Percentiles rank a stretch among this genome's conserved stretches.
Conservation (phyloP, 2,888 invertebrate genomes). For the Clitarchus hookeri region DNA sequence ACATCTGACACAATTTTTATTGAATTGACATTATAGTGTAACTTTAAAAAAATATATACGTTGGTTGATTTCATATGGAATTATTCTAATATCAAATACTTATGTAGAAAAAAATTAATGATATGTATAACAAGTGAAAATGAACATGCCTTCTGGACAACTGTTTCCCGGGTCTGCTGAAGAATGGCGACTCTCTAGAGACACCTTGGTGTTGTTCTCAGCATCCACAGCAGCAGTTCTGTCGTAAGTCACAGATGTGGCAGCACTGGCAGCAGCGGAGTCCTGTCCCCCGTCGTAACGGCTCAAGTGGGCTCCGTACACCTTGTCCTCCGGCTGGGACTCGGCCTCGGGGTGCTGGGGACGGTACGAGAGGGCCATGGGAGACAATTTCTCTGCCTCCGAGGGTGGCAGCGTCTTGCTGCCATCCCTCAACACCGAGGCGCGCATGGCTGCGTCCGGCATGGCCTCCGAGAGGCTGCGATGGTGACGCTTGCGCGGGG, state of each 20-base stretch:
- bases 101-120: too few species aligned
- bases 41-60: too few species aligned
- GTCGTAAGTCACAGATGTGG: conserved; percentile 54
- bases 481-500: conserved; percentile 59
- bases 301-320: conserved; percentile 31
- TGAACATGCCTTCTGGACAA: conserved; percentile 57
- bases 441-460: conserved; percentile 59
- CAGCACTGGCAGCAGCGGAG: conserved; percentile 51
- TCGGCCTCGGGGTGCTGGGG: conserved; percentile 51
- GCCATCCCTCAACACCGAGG: conserved; percentile 69
- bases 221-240: conserved; percentile 52
- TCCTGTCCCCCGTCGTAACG: conserved; percentile 36
- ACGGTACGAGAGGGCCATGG: conserved; percentile 56
- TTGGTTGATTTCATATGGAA: too few species aligned
- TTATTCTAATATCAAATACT: too few species aligned
- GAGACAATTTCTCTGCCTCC: conserved; percentile 45
- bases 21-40: too few species aligned
- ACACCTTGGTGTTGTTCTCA: conserved; percentile 41
- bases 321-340: conserved; percentile 54
- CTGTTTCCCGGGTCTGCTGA: conserved; percentile 50
- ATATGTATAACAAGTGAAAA: too few species aligned
- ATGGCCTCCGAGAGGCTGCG: conserved; percentile 55
- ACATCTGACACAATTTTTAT: too few species aligned
- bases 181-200: conserved; percentile 45
- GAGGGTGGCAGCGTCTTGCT: conserved; percentile 40